Conservation (phyloP, 2,113 vertebrate genomes). For the Triplophysa tibetana region DNA sequence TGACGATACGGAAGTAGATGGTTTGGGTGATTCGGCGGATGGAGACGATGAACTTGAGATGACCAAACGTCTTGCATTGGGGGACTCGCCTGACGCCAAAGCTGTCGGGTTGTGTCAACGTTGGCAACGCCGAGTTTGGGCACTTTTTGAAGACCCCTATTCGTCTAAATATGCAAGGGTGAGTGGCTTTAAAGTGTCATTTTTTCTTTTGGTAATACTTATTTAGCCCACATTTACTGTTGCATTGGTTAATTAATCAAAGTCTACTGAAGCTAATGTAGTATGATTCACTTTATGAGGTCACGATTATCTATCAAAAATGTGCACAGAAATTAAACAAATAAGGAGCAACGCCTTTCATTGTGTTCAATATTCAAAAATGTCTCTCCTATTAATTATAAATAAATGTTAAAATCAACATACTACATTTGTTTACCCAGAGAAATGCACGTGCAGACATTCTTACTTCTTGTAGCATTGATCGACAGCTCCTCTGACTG, state of each 20-base stretch:
- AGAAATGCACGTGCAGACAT: conserved; percentile 47
- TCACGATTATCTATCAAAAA: neutral
- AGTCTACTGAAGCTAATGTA: neutral
- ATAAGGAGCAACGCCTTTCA: neutral
- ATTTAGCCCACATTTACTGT: neutral
- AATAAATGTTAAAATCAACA: neutral
- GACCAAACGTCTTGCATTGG: conserved; percentile 85
- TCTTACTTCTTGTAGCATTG: conserved; percentile 54
- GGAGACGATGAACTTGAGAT: conserved; percentile 88
- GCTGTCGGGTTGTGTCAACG: conserved; percentile 81
- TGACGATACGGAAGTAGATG: conserved; percentile 73
- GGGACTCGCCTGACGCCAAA: conserved; percentile 83
- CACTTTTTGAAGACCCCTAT: conserved; percentile 89
- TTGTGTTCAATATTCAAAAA: neutral
- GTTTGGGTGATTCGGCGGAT: conserved; percentile 81
- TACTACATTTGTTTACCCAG: conserved; percentile 1
- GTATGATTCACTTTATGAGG: neutral
- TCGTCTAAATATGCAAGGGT: conserved; percentile 91
- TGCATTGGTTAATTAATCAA: neutral
- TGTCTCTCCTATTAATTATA: neutral
- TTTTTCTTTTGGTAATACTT: neutral
- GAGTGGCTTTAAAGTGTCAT: conserved; percentile 60
- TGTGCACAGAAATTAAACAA: too few relatives aligned
- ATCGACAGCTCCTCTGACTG: conserved; percentile 51
- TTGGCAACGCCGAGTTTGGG: conserved; percentile 88